These are phyloP conservation scores for Thymallus thymallus DNA, from an alignment of 2,113 vertebrate genomes.

Conservation along the genomic window DNA sequence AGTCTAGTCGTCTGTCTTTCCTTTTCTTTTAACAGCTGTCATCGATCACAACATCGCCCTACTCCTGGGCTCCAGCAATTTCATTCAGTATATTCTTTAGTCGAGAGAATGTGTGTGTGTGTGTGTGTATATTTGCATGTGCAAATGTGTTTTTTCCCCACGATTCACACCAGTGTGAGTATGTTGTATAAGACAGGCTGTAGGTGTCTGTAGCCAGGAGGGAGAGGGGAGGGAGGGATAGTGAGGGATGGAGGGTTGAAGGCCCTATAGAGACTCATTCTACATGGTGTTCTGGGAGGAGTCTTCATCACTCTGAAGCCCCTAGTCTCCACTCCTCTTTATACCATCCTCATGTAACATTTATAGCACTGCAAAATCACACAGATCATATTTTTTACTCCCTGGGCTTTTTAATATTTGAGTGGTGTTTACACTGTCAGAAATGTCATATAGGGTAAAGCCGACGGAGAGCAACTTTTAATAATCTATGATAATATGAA, in stretches of 20 bases:
- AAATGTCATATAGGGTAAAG: conserved; percentile 45
- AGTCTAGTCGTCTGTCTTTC: neutral
- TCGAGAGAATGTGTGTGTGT: neutral
- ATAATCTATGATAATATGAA: conserved; percentile 52
- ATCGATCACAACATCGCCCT: neutral
- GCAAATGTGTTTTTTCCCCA: neutral
- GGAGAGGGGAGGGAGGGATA: too few species aligned
- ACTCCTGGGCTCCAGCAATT: neutral
- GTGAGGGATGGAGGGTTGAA: neutral
- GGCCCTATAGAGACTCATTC: neutral
- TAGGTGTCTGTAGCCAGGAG: too few species aligned
- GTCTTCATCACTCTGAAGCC: conserved; percentile 3
- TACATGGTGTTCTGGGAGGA: neutral
- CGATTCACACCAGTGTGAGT: neutral
- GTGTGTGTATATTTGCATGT: neutral
- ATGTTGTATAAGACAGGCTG: neutral
- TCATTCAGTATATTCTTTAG: neutral
- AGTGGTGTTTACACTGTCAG: conserved; percentile 53
- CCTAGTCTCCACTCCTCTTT: conserved; percentile 12
- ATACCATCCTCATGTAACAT: conserved; percentile 34
- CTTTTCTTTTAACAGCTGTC: neutral
- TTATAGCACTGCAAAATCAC: conserved; percentile 16
- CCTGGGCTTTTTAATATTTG: conserved; percentile 58
- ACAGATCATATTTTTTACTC: conserved; percentile 12
- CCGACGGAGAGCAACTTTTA: conserved; percentile 33